Evolutionary conservation across 2,888 invertebrate genomes (phyloP), one percentile per base, ranked within the genome.

Genomic region (Agrotis exclamationis): DNA sequence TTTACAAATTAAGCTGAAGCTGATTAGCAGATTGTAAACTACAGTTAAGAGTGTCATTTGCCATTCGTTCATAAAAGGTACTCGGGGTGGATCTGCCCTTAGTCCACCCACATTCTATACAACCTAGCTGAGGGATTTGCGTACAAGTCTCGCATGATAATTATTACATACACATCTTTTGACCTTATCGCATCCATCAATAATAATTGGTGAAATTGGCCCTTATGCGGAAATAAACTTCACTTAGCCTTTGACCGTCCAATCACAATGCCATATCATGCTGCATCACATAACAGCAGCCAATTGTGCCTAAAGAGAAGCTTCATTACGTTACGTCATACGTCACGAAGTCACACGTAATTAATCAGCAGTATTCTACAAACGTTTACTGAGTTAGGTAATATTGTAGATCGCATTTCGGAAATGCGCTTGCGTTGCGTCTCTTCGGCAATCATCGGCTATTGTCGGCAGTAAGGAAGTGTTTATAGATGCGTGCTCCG

Each of bases 381-480:
- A 64, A 56, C 79, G 69, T 69, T 54, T 78, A 51, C 59, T 44
- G 48, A 1, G 74, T 79, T 78, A 78, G 45, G 79, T 79, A 79
- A 82, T 79, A 67, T 72, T 45, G 71, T 59, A 53, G 62, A 79
- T 73, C 50, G 69, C 70, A 57, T 73, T 82, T 84, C 76, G 70
- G 84, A 85, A 85, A 79, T 75, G 74, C 79, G 78, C 59, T 28
- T 44, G 69, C 60, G 65, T 50, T 47, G 7, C 28, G 48, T 62
- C n/a, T 14, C 76, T 57, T 48, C 74, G 72, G 24, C 78, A 59
- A 71, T 70, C 57, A 57, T 76, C 77, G 77, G 45, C 72, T 57
- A 76, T 74, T 71, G 72, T 50, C 56, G 11, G 67, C 79, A 70
- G 64, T 75, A 39, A 86, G 87, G 87, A 86, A 86, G 79, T 85